Evolutionary conservation across 2,113 vertebrate species (phyloP), one percentile per base, ranked within the genome.

Genomic region (Lonchura striata): DNA sequence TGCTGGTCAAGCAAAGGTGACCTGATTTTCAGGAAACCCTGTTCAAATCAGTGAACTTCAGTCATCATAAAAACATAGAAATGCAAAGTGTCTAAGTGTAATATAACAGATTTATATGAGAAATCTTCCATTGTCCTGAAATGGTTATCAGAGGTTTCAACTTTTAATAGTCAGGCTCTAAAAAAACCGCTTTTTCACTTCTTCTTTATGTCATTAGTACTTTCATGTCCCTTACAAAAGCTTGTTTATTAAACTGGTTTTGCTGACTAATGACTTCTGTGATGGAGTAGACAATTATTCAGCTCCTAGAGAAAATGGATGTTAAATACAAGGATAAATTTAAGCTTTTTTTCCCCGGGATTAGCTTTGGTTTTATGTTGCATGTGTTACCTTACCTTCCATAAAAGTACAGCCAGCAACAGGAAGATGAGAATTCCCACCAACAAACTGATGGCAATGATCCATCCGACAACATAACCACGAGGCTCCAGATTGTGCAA

Each of bases 401-500:
- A 99, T 81, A 99, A 98, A 52, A 99, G 97, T 93, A 99, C 99
- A 44, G 99, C 99, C 92, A 99, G 97, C 87, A 99, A 97, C 87
- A 99, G 96, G 96, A 99, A 99, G 98, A 99, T 99, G 96, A 99
- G 99, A 98, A 99, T 99, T 90, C 99, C 99, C 96, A 99, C 99
- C 70, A 99, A 98, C 96, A 99, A 98, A 94, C 99, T 99, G 97
- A 99, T 99, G 98, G 99, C 99, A 42, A 99, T 99, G 98, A 99
- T 99, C 99, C 99, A 99, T 63, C 99, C 99, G 3, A 99, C 99
- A 27, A 99, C 98, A 60, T 99, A 99, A 82, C 99, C 99, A 66
- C 99, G 98, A 47, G 99, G 99, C 96, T 99, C 99, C 97, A 99
- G 98, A 95, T 98, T 99, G 97, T 99, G 99, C 93, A 99, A 98